phyloP scores from a whole-genome alignment of 2,113 vertebrate genomes.

The Hiodon tergisus region DNA sequence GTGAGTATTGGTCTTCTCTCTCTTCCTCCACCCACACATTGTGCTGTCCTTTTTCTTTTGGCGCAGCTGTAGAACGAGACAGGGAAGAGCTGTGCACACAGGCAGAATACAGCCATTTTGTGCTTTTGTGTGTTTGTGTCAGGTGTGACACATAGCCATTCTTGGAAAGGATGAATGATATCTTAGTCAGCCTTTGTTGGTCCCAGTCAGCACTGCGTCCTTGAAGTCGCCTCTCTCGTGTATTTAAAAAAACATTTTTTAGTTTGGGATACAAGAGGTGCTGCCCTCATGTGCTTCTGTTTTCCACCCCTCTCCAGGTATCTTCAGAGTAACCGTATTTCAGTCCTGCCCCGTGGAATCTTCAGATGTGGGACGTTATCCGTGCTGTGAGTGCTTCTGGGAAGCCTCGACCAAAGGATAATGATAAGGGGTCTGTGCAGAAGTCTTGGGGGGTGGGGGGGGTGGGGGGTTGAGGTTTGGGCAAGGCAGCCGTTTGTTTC shows the following conservation, averaged over 20 bases:
- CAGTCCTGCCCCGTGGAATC: constrained; percentile 54
- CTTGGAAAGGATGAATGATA: too few species aligned
- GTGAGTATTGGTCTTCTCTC: constrained; percentile 64
- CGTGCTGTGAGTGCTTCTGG: constrained; percentile 58
- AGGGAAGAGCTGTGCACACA: too few species aligned
- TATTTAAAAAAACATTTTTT: background rate
- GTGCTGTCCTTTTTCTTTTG: background rate
- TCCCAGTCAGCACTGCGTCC: too few species aligned
- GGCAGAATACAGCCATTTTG: too few species aligned
- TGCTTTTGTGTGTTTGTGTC: too few species aligned
- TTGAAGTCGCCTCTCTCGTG: too few species aligned
- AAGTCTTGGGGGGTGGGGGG: background rate
- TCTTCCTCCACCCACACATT: background rate
- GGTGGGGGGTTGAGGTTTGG: background rate
- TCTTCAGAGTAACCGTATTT: constrained; percentile 67
- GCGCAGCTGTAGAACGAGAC: too few species aligned
- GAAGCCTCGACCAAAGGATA: background rate
- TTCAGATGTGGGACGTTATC: constrained; percentile 59
- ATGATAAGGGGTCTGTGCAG: background rate
- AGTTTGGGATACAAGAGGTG: background rate
- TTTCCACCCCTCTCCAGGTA: constrained; percentile 47
- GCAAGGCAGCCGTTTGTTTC: background rate
- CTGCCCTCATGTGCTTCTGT: background rate
- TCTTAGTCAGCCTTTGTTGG: too few species aligned
- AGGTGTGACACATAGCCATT: too few species aligned